These are phyloP conservation scores for Natrix natrix DNA, from an alignment of 2,797 vertebrate genomes.

Conservation along the genomic window DNA sequence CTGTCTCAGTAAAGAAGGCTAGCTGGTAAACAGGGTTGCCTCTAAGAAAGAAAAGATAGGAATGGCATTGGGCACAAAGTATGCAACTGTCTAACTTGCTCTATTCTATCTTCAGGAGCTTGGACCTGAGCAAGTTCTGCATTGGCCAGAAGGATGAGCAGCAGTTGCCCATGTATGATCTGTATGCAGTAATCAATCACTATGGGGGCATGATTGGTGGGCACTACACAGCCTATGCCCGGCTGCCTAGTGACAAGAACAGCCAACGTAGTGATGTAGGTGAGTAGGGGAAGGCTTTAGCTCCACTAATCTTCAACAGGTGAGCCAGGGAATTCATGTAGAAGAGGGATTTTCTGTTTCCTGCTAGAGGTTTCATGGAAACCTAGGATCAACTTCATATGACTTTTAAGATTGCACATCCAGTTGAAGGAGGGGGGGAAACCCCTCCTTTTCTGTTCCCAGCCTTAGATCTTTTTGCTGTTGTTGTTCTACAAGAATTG, in stretches of 20 bases:
- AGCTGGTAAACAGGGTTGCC: background rate
- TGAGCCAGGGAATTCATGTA: background rate
- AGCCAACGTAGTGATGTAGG: constrained; percentile 98
- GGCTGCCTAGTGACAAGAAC: constrained; percentile 93
- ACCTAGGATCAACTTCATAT: background rate
- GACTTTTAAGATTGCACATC: background rate
- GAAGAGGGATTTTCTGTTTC: background rate
- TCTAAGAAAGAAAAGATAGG: background rate
- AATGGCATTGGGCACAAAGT: no score
- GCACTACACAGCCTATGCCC: constrained; percentile 94
- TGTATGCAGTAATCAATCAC: constrained; percentile 99
- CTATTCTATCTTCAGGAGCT: constrained; percentile 75
- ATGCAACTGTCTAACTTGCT: background rate
- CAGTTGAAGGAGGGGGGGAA: background rate
- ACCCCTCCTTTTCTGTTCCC: background rate
- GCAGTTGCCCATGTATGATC: constrained; percentile 91
- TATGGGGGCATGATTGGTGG: constrained; percentile 98
- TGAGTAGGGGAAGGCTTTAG: constrained; percentile 63
- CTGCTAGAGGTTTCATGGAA: background rate
- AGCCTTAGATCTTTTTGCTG: background rate
- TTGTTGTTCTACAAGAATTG: background rate
- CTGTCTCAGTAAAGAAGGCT: background rate
- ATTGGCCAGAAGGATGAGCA: constrained; percentile 95
- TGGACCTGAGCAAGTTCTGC: constrained; percentile 97
- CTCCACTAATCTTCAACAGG: background rate